Evolutionary conservation across 2,888 invertebrate species (phyloP), one percentile per base, ranked within the genome.

Genomic region (Acrobasis suavella): DNA sequence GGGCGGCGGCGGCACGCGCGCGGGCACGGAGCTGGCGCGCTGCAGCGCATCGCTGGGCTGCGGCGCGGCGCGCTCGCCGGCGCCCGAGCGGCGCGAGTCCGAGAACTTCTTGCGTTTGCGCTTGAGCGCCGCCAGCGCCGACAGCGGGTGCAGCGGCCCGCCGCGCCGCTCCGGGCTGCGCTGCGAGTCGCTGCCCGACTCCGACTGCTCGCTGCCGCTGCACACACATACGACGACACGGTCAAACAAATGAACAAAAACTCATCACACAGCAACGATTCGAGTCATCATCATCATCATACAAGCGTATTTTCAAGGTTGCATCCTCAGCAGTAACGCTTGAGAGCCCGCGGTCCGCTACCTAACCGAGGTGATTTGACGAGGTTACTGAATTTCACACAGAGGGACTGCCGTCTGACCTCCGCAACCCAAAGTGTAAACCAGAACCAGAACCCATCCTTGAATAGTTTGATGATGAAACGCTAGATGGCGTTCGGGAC

Each of bases 101-200:
- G 96, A 96, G 87, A 96, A 97, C 83, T 96, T 96, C 87, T 96
- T 96, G 69, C 96, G 94, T 85, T 96, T 97, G 79, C 95, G 95
- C 81, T 95, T 95, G 63, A 97, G 92, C 32, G 96, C 94, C 1
- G 96, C 96, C 68, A 96, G 91, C 62, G 96, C 96, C 38, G 93
- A 87, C 62, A 94, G 82, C 76, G 91, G 88, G 69, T 85, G 88
- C 74, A 85, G 80, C 69, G 89, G 84, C 8, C 85, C 81, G 66
- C 77, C 70, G 70, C 83, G 82, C 14, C 89, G 85, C 77, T 89
- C 89, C 50, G 88, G 84, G 71, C 95, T 95, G 64, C 95, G 95
- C 81, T 95, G 95, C 22, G 95, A 95, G 79, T 95, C 96, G 68
- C 95, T 94, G 65, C 94, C 94, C 51, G 95, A 95, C 70, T 95